These are phyloP conservation scores for Chaetophractus vellerosus DNA, from an alignment of 2,797 vertebrate species.

Conservation along the genomic window DNA sequence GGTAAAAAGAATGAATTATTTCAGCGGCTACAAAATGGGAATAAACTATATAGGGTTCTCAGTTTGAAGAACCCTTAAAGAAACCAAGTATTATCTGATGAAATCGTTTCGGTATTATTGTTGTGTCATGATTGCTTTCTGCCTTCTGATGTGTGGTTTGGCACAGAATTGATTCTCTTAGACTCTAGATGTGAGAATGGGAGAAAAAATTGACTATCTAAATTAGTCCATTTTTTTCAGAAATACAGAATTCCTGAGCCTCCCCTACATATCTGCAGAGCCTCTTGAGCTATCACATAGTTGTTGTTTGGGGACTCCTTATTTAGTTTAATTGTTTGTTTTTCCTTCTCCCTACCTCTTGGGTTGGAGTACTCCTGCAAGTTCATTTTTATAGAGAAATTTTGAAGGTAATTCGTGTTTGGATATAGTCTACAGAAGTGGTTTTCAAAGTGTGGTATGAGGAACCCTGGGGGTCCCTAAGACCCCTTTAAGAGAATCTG, in stretches of 20 bases:
- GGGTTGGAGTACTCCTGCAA: neutral
- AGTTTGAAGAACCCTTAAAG: conserved; percentile 35
- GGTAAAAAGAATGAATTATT: conserved; percentile 45
- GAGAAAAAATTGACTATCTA: neutral
- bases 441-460: conserved; percentile 6
- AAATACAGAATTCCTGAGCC: neutral
- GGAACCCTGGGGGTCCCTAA: neutral
- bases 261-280: neutral
- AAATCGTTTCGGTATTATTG: neutral
- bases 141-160: conserved; percentile 19
- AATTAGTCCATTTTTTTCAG: neutral
- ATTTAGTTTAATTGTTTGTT: neutral
- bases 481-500: neutral
- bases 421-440: neutral
- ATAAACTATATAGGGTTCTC: conserved; percentile 18
- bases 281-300: neutral
- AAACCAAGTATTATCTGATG: neutral
- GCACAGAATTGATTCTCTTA: neutral
- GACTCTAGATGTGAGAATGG: neutral
- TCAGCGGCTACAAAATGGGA: conserved; percentile 43
- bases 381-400: conserved; percentile 4
- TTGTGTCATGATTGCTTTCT: conserved; percentile 10
- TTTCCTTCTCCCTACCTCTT: neutral
- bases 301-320: conserved; percentile 23
- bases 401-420: neutral